Evolutionary conservation across 2,797 vertebrate species (phyloP).

Genomic region (Cirrhinus molitorella): DNA sequence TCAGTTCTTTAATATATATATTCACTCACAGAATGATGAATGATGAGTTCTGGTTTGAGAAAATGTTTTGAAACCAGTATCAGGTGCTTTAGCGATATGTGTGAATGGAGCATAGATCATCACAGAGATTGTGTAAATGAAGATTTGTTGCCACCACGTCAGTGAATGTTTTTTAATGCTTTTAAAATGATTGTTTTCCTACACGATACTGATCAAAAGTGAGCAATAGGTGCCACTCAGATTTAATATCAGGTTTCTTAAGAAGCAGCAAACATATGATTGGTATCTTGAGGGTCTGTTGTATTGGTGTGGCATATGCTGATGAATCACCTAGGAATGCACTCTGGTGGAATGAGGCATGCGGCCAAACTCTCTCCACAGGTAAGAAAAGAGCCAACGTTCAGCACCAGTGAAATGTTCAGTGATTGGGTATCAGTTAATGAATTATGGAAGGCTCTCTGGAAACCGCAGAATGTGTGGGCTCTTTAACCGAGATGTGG

Average conservation of each 20-base stretch:
- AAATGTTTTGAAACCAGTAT: background rate
- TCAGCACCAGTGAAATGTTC: slow-evolving; percentile 35
- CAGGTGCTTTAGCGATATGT: background rate
- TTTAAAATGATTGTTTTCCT: slow-evolving; percentile 17
- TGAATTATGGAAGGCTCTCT: slow-evolving; percentile 54
- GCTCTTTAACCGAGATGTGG: slow-evolving; percentile 52
- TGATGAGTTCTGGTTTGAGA: background rate
- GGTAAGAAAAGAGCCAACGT: slow-evolving; percentile 32
- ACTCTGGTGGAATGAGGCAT: slow-evolving; percentile 38
- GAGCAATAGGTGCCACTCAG: background rate
- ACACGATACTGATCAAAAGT: slow-evolving; percentile 32
- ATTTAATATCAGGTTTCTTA: slow-evolving; percentile 34
- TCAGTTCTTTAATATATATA: too few relatives aligned
- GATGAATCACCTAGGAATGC: slow-evolving; percentile 55
- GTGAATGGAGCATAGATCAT: background rate
- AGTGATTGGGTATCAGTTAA: slow-evolving; percentile 49
- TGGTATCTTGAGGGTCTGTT: background rate
- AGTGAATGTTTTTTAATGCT: slow-evolving; percentile 6
- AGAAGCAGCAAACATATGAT: slow-evolving; percentile 18
- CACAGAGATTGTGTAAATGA: slow-evolving; percentile 3
- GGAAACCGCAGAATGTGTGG: slow-evolving; percentile 51
- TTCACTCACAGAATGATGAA: background rate
- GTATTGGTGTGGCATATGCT: slow-evolving; percentile 46
- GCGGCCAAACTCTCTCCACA: slow-evolving; percentile 45
- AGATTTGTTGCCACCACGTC: slow-evolving; percentile 20